These are phyloP conservation scores for Formicarius rufipectus DNA, from an alignment of 2,113 vertebrate genomes.

Conservation along the genomic window DNA sequence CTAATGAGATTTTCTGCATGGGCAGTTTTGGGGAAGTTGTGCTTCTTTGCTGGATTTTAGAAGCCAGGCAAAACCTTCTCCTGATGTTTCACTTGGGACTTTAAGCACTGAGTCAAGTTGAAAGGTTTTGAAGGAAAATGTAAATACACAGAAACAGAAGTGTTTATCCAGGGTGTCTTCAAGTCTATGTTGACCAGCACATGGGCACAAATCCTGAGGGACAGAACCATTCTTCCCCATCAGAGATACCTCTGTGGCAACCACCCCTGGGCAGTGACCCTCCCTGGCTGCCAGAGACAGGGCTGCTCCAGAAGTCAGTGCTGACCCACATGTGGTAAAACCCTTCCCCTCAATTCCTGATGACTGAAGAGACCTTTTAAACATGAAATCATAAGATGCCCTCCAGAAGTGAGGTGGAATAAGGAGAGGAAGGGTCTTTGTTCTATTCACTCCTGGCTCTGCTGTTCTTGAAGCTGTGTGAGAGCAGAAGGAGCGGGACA, in stretches of 20 bases:
- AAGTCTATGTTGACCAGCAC: accelerated
- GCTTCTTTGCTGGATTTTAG: not conserved
- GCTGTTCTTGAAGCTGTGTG: accelerated
- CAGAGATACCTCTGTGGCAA: not conserved
- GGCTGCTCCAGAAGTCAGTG: not conserved
- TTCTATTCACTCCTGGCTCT: accelerated
- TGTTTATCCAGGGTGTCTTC: not conserved
- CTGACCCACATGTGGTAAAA: accelerated
- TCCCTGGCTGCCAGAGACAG: too few species aligned
- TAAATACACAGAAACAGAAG: accelerated
- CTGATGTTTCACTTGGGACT: not conserved
- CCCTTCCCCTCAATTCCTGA: accelerated
- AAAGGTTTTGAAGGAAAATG: not conserved
- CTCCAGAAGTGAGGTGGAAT: accelerated
- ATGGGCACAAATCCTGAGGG: not conserved
- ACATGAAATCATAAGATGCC: accelerated
- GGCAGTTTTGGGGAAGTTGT: not conserved
- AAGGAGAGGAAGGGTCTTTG: not conserved
- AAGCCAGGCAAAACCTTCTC: not conserved
- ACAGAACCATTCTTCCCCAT: accelerated
- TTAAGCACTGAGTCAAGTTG: not conserved
- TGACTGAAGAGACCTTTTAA: accelerated
- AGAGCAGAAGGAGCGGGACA: not conserved
- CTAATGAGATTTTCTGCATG: not conserved
- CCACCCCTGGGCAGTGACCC: accelerated